Evolutionary conservation across 2,113 vertebrate genomes (phyloP), one percentile per base, ranked within the genome.

Genomic region (Caranx ignobilis): DNA sequence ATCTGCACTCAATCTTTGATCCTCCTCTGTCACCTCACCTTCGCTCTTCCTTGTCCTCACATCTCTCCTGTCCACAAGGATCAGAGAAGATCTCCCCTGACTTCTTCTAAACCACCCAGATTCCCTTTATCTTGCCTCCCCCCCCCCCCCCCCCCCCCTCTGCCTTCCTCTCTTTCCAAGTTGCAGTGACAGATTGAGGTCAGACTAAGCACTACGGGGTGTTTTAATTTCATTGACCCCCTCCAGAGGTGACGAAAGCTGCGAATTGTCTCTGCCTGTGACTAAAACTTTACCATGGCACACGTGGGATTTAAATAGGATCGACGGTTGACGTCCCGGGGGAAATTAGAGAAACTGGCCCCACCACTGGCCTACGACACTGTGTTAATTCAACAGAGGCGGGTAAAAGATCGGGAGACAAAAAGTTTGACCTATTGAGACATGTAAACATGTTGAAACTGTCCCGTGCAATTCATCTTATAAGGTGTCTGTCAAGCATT

Each of bases 101-200:
- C 45, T 71, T 32, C 6, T 74, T 47, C 48, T 26, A 13, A 78
- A 43, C 37, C 70, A 19, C 32, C 66, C 57, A 37, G 62, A 59
- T 52, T 35, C 70, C 62, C 73, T 75, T 50, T 34, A 67, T 73
- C 47, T 83, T 41, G 76, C 67, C 47, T 68, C 70, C 54, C 26
- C 6, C 81, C 74, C 71, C 55, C 78, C 77, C 82, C 50, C 15
- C 50, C 16, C 32, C 77, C 82, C 50, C 12, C 50, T 15, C 32
- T 62, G 48, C 72, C 19, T 31, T 83, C 77, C 70, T 81, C 48
- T 81, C 62, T 73, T 47, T 57, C 81, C 68, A 71, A 88, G 70
- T 82, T 71, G 76, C 81, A 81, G 79, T 93, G 94, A 94, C 94
- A 94, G 90, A 94, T 95, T 94, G 92, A 92, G 93, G 93, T 94